A percentile compares a stretch with the other conserved stretches of the same genome.
These are phyloP conservation scores for Monoplex corrugatus DNA, from an alignment of 2,888 invertebrate genomes.

Conservation along the genomic window DNA sequence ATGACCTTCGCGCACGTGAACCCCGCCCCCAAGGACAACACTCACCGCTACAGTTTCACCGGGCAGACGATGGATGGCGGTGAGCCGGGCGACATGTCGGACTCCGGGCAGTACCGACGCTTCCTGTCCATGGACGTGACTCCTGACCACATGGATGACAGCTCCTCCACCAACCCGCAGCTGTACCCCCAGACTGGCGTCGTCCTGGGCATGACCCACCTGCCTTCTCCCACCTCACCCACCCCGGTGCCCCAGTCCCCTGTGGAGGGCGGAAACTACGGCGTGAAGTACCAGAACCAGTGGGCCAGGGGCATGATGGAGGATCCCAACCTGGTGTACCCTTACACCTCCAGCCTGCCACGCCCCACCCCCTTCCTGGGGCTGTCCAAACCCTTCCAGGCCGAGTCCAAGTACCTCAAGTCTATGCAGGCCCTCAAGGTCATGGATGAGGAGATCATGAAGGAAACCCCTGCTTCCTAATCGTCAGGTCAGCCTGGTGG, in stretches of 20 bases:
- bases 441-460: conserved; percentile 53
- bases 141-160: conserved; percentile 62
- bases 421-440: conserved; percentile 52
- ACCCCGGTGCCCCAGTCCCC: conserved; percentile 34
- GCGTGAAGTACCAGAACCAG: conserved; percentile 54
- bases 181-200: conserved; percentile 29
- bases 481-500: too few relatives aligned
- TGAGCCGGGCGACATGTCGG: conserved; percentile 62
- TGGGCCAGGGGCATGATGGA: conserved; percentile 55
- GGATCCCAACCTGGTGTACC: conserved; percentile 54
- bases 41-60: conserved; percentile 62
- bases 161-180: conserved; percentile 47
- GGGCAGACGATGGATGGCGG: conserved; percentile 63
- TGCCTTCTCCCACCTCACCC: conserved; percentile 40
- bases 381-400: conserved; percentile 57
- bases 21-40: conserved; percentile 49
- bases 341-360: conserved; percentile 58
- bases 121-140: conserved; percentile 66
- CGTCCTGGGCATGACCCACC: conserved; percentile 43
- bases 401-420: conserved; percentile 58
- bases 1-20: conserved; percentile 54
- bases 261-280: conserved; percentile 48
- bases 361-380: conserved; percentile 57
- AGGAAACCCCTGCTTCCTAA: conserved; percentile 49
- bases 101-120: conserved; percentile 66